phyloP scores from a whole-genome alignment of 2,797 vertebrate genomes.

The Sus cebifrons region DNA sequence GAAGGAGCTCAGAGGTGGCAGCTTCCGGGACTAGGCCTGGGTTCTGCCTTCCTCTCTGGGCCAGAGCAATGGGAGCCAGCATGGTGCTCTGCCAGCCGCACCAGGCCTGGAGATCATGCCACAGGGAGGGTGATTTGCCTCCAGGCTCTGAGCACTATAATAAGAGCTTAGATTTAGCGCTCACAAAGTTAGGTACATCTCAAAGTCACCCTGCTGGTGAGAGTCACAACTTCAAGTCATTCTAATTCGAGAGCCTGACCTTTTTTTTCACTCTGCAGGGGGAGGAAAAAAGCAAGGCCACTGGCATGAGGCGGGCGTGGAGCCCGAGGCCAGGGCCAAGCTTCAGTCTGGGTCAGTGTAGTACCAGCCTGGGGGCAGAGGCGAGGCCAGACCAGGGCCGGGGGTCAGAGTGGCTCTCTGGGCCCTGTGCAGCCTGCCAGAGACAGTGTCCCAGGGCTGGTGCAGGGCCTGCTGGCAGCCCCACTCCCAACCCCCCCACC shows the following conservation, averaged over 20 bases:
- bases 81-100: not conserved
- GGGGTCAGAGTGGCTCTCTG: not conserved
- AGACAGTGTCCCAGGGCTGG: not conserved
- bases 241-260: constrained; percentile 12
- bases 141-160: not conserved
- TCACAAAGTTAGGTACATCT: not conserved
- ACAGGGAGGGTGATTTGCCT: not conserved
- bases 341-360: not conserved
- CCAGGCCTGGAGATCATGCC: not conserved
- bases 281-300: not conserved
- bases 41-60: too few species aligned
- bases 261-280: constrained; percentile 22
- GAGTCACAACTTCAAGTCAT: not conserved
- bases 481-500: not conserved
- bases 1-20: too few species aligned
- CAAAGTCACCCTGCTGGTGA: not conserved
- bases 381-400: not conserved
- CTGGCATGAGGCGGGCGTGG: not conserved
- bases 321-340: not conserved
- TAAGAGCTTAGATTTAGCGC: not conserved
- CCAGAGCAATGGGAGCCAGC: not conserved
- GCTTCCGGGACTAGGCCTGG: not conserved
- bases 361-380: not conserved
- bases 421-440: not conserved
- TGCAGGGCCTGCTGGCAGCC: not conserved